phyloP scores from a whole-genome alignment of 2,888 invertebrate genomes.

The Polydrusus pterygomalis region DNA sequence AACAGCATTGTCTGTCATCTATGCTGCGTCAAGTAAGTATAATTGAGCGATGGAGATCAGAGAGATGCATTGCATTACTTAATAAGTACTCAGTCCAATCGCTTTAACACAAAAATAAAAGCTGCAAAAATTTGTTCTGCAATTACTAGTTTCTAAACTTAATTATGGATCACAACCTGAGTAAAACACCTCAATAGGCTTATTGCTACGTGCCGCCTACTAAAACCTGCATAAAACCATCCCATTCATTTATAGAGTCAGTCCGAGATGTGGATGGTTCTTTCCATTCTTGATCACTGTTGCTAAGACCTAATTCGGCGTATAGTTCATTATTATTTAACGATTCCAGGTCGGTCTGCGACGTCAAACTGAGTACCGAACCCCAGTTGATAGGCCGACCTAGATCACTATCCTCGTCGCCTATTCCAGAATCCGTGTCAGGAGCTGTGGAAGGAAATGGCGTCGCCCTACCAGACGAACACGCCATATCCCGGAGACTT shows the following conservation, averaged over 20 bases:
- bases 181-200: slow-evolving; percentile 49
- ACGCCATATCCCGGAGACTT: slow-evolving; percentile 72
- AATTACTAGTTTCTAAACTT: slow-evolving; percentile 60
- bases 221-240: slow-evolving; percentile 81
- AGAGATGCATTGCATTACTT: slow-evolving; percentile 43
- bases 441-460: slow-evolving; percentile 77
- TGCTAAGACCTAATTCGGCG: slow-evolving; percentile 80
- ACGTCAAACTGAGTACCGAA: slow-evolving; percentile 89
- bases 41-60: slow-evolving; percentile 71
- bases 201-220: slow-evolving; percentile 80
- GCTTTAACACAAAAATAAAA: slow-evolving; percentile 40
- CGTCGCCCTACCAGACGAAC: slow-evolving; percentile 79
- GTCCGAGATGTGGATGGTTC: slow-evolving; percentile 70
- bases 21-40: slow-evolving; percentile 55
- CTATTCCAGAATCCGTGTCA: slow-evolving; percentile 85
- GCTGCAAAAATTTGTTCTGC: slow-evolving; percentile 43
- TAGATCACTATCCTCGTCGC: slow-evolving; percentile 77
- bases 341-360: slow-evolving; percentile 91
- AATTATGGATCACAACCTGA: slow-evolving; percentile 72
- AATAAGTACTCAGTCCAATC: slow-evolving; percentile 52
- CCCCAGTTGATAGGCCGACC: slow-evolving; percentile 93
- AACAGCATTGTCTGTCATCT: slow-evolving; percentile 34
- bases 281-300: slow-evolving; percentile 74
- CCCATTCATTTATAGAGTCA: slow-evolving; percentile 72
- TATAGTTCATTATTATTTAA: slow-evolving; percentile 87